These are phyloP conservation scores for Schrankia costaestrigalis DNA, from an alignment of 2,888 invertebrate genomes.

Conservation along the genomic window DNA sequence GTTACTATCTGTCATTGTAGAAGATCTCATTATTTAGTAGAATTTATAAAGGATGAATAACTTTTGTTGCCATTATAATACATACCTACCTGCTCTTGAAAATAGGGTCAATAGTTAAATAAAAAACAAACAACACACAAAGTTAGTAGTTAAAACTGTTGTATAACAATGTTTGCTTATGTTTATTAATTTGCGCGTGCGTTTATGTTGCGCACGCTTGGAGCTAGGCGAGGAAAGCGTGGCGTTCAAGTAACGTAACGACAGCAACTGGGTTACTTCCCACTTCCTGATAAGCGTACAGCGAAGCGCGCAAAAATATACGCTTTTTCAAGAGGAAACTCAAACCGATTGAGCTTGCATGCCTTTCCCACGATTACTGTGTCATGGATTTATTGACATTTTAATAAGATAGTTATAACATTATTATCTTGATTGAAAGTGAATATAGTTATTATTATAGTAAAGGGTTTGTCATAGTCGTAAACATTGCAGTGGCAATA, in stretches of 20 bases:
- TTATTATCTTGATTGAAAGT: background rate
- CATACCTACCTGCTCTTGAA: too few relatives aligned
- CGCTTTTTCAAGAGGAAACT: slow-evolving; percentile 50
- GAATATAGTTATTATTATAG: too few relatives aligned
- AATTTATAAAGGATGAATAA: too few relatives aligned
- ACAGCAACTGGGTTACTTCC: slow-evolving; percentile 66
- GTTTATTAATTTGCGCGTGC: slow-evolving; percentile 11
- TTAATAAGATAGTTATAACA: background rate
- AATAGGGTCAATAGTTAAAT: too few relatives aligned
- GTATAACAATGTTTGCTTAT: slow-evolving; percentile 15
- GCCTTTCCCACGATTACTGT: slow-evolving; percentile 44
- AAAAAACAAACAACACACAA: too few relatives aligned
- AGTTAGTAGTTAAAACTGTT: too few relatives aligned
- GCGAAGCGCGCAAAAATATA: slow-evolving; percentile 12
- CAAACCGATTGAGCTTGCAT: slow-evolving; percentile 14
- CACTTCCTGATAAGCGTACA: slow-evolving; percentile 51
- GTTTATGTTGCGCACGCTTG: slow-evolving; percentile 18
- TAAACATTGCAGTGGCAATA: too few relatives aligned
- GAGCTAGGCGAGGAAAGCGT: slow-evolving; percentile 50
- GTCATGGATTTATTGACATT: slow-evolving; percentile 13
- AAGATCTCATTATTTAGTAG: too few relatives aligned
- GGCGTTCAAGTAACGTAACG: slow-evolving; percentile 52
- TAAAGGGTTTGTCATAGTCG: too few relatives aligned
- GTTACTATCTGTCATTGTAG: too few relatives aligned
- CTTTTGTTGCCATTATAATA: too few relatives aligned